These are phyloP conservation scores for Sciaenops ocellatus DNA, from an alignment of 2,797 vertebrate species.

Conservation along the genomic window DNA sequence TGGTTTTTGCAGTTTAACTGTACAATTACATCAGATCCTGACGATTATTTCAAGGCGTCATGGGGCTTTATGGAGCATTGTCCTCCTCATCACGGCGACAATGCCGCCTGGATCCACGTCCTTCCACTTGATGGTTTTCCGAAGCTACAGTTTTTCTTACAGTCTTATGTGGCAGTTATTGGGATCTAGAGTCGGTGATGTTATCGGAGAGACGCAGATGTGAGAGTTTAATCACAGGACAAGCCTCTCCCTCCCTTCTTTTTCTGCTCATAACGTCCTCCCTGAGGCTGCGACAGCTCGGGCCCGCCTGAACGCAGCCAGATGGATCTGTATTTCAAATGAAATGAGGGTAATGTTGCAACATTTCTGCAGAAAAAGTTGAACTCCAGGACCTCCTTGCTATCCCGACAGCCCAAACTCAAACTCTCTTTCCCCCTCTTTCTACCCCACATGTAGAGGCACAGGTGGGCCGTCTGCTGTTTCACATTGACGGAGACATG, in stretches of 20 bases:
- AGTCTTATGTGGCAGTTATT: constrained; percentile 31
- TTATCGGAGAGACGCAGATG: constrained; percentile 52
- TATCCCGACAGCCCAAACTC: constrained; percentile 43
- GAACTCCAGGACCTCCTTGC: constrained; percentile 61
- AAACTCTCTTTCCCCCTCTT: background rate
- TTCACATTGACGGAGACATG: constrained; percentile 61
- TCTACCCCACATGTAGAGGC: constrained; percentile 44
- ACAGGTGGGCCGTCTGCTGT: constrained; percentile 72
- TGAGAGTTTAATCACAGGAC: constrained; percentile 47
- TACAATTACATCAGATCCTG: constrained; percentile 54
- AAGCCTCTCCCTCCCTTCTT: constrained; percentile 27
- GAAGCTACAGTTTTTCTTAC: constrained; percentile 15
- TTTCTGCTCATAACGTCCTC: constrained; percentile 31
- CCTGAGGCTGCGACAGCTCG: constrained; percentile 13
- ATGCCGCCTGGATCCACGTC: constrained; percentile 29
- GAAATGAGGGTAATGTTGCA: background rate
- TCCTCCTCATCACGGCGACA: constrained; percentile 24
- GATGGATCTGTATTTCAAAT: constrained; percentile 10
- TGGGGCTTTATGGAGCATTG: constrained; percentile 33
- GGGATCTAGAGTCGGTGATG: constrained; percentile 9
- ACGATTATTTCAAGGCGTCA: constrained; percentile 33
- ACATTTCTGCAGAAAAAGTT: background rate
- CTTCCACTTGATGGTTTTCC: constrained; percentile 25
- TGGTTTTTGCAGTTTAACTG: constrained; percentile 44
- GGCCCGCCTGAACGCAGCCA: constrained; percentile 2